phyloP scores from a whole-genome alignment of 2,888 invertebrate species.

The Zootermopsis nevadensis region DNA sequence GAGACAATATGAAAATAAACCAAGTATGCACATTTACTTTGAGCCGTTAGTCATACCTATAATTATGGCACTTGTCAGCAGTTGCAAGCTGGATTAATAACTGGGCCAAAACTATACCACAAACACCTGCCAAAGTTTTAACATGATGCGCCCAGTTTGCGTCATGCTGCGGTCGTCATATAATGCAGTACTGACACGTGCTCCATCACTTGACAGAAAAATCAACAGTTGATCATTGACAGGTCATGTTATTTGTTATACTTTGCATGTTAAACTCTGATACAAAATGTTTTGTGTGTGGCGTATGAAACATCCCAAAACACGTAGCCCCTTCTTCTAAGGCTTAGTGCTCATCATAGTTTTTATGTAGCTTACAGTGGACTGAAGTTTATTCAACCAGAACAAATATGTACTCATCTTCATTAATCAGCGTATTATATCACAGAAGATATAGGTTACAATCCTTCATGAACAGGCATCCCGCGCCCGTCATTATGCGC shows the following conservation, averaged over 20 bases:
- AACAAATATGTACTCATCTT: neutral
- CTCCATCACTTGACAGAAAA: too few relatives aligned
- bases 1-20: neutral
- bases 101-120: too few relatives aligned
- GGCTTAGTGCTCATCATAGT: neutral
- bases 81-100: too few relatives aligned
- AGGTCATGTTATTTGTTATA: too few relatives aligned
- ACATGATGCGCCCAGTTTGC: too few relatives aligned
- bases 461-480: neutral
- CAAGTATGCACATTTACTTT: neutral
- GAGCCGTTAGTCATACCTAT: neutral
- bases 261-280: too few relatives aligned
- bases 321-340: neutral
- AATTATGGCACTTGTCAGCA: neutral
- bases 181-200: too few relatives aligned
- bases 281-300: too few relatives aligned
- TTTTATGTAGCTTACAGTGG: neutral
- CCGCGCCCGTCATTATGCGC: neutral
- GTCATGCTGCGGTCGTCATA: too few relatives aligned
- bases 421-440: neutral
- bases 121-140: too few relatives aligned
- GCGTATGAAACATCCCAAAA: too few relatives aligned
- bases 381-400: neutral
- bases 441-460: conserved; percentile 29
- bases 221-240: too few relatives aligned